These are phyloP conservation scores for Coccyzus lansbergi DNA, from an alignment of 2,797 vertebrate species.

Conservation along the genomic window DNA sequence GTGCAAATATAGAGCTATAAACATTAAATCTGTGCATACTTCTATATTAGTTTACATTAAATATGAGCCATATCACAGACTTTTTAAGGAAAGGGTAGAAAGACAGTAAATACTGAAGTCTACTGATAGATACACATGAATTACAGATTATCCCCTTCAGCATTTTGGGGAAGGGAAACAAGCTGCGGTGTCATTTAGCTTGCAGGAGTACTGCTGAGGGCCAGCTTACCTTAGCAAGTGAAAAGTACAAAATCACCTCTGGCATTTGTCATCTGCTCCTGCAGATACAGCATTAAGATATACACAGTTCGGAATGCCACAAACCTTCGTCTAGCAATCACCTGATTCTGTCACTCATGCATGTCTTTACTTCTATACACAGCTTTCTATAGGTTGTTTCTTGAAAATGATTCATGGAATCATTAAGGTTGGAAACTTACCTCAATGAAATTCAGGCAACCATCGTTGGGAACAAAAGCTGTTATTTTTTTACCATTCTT, in stretches of 20 bases:
- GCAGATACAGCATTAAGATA: background rate
- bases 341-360: rapidly evolving
- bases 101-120: background rate
- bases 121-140: rapidly evolving
- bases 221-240: background rate
- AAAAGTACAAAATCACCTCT: background rate
- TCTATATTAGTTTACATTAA: background rate
- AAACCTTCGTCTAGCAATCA: background rate
- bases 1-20: slow-evolving; percentile 86
- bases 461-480: slow-evolving; percentile 89
- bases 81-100: too few relatives aligned
- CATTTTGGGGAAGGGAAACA: background rate
- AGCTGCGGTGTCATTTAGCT: background rate
- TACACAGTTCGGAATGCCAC: rapidly evolving
- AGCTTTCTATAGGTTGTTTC: too few relatives aligned
- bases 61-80: too few relatives aligned
- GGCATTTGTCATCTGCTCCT: rapidly evolving
- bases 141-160: background rate
- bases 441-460: slow-evolving; percentile 90
- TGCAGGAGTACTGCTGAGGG: background rate
- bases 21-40: background rate
- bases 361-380: rapidly evolving
- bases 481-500: slow-evolving; percentile 94
- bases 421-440: too few relatives aligned
- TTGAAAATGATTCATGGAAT: too few relatives aligned